These are phyloP conservation scores for Chalcosyrphus nemorum DNA, from an alignment of 2,888 invertebrate genomes.

Conservation along the genomic window DNA sequence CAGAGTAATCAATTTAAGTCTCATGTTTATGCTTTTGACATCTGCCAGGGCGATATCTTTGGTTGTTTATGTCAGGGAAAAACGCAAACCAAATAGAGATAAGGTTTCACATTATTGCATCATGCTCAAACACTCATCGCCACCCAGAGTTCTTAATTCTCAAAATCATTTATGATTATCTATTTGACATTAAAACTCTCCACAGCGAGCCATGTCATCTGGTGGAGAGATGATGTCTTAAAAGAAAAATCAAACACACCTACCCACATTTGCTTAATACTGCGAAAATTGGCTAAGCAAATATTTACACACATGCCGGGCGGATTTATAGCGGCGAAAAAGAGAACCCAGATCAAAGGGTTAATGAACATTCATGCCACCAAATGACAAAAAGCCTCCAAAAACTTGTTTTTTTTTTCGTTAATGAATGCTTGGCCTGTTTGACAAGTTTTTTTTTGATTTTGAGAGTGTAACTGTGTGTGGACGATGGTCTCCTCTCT, in stretches of 20 bases:
- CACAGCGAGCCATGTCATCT: constrained; percentile 12
- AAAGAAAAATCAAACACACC: background rate
- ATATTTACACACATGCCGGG: constrained; percentile 9
- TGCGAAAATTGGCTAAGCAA: background rate
- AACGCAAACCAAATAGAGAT: background rate
- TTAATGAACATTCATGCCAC: constrained; percentile 56
- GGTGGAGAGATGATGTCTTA: background rate
- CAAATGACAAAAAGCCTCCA: constrained; percentile 25
- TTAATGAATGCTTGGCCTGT: constrained; percentile 8
- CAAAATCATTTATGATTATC: constrained; percentile 6
- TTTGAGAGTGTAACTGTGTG: constrained; percentile 4
- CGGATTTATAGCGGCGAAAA: constrained; percentile 15
- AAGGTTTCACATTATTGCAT: constrained; percentile 11
- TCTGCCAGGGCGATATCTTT: background rate
- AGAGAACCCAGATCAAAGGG: constrained; percentile 42
- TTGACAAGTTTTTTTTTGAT: constrained; percentile 40
- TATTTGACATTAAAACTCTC: background rate
- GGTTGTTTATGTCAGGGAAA: background rate
- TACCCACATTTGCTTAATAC: background rate
- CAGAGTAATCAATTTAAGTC: constrained; percentile 5
- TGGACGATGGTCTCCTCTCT: background rate
- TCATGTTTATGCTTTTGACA: constrained; percentile 21
- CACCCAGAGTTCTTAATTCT: background rate
- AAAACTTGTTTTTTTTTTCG: constrained; percentile 24
- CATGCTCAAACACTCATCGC: background rate